Base-by-base conservation (phyloP, 2,888 invertebrate genomes). In the Cataglyphis cursor region DNA sequence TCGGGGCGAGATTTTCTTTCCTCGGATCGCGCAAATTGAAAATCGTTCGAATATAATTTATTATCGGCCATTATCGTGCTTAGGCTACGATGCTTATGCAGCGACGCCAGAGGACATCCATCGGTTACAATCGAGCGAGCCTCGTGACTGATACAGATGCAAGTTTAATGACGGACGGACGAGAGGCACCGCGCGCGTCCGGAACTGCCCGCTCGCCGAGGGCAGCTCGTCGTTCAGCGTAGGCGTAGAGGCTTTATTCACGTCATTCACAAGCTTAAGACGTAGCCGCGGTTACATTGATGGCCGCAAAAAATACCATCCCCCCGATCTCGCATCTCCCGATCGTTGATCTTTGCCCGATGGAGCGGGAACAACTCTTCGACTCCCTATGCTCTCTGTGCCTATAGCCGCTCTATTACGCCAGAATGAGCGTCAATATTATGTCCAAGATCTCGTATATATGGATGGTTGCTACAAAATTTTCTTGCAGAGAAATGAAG, bases 91-190 rank as follows among this genome's bases (percentile, higher is more conserved):
- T 41, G 57, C 31, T 41, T 15, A 24, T 44, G 31, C 35, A 31
- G 31, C 31, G 38, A 66, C 21, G 74, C 74, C 28, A 35, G 15
- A 35, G 70, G 70, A 54, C 54, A 72, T 4, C 41, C 54, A 72
- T 4, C 41, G n/a, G 35, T 21, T 38, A 65, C 87, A 82, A 87
- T 51, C 89, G 64, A n/a, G 85, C 81, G 83, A 82, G 83, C 81
- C 82, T 87, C 88, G 85, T 87, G 88, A 89, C 89, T 82, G 89
- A 88, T 89, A 84, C 89, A 85, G 89, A 89, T 88, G 87, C 87
- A 73, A 85, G 85, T 88, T 89, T 85, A 89, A 78, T 59, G 41
- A 44, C 15, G 75, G 68, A 70, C 59, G 59, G 44, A 31, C 70
- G 70, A 83, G 83, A 84, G 48, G 18, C 78, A 82, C 59, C 41